Percentiles rank a stretch among this genome's conserved stretches.
Conservation (phyloP, 1,140 invertebrate species). For the Battus philenor region DNA sequence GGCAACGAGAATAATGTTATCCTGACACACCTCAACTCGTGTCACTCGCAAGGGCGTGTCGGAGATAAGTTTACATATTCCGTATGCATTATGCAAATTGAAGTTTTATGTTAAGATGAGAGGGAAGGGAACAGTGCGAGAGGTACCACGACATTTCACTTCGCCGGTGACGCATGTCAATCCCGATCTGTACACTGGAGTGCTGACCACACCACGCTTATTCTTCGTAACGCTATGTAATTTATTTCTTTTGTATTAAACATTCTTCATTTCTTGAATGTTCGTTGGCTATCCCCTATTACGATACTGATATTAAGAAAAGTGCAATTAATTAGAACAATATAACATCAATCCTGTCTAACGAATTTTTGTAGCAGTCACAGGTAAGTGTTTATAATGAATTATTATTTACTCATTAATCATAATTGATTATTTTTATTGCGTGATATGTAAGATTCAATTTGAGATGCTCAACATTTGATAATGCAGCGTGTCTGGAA, state of each 20-base stretch:
- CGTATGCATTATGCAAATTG: constrained; percentile 73
- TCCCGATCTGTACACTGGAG: constrained; percentile 22
- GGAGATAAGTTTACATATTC: constrained; percentile 73
- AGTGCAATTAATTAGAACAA: no score
- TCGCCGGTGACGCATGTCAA: constrained; percentile 29
- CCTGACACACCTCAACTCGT: constrained; percentile 61
- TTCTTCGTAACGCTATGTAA: constrained; percentile 9
- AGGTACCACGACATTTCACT: constrained; percentile 34
- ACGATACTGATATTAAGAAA: constrained; percentile 16
- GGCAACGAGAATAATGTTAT: constrained; percentile 68
- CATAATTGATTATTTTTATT: no score
- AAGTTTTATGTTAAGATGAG: constrained; percentile 67
- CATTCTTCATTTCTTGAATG: constrained; percentile 6
- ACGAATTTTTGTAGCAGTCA: no score
- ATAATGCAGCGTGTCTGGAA: no score
- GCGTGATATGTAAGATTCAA: no score
- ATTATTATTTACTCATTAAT: no score
- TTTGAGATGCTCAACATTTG: no score
- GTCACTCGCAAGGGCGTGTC: constrained; percentile 67
- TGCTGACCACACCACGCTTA: constrained; percentile 15
- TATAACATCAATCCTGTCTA: no score
- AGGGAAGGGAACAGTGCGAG: constrained; percentile 30
- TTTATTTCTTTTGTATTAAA: constrained; percentile 18
- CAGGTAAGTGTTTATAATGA: no score
- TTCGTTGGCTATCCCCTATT: constrained; percentile 2